A percentile compares a stretch with the other conserved stretches of the same genome.
Evolutionary conservation across 2,797 vertebrate species (phyloP).

Genomic region (Cossypha heuglini): DNA sequence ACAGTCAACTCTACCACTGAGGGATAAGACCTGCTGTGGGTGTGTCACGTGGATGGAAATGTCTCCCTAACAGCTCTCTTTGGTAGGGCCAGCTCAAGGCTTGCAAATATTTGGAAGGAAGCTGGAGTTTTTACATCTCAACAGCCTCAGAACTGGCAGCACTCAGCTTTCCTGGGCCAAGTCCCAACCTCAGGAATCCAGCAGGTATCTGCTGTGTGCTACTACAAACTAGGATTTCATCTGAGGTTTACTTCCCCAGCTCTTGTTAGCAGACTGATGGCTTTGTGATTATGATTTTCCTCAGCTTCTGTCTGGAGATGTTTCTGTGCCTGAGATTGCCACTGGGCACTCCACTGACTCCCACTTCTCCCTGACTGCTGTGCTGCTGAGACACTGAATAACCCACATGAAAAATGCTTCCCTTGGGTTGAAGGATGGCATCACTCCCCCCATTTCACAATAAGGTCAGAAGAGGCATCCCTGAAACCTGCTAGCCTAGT

Average conservation of each 20-base stretch:
- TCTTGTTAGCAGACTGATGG: neutral
- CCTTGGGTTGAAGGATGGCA: neutral
- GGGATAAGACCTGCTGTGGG: neutral
- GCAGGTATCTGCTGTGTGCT: neutral
- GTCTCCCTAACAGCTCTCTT: neutral
- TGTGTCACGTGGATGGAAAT: neutral
- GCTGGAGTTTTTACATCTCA: neutral
- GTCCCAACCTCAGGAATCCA: neutral
- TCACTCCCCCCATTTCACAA: neutral
- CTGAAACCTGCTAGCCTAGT: neutral
- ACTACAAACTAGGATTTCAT: neutral
- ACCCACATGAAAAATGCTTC: neutral
- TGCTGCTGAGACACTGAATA: neutral
- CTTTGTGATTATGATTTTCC: neutral
- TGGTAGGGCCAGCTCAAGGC: neutral
- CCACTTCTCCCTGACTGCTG: neutral
- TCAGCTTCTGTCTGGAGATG: neutral
- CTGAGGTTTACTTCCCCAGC: neutral
- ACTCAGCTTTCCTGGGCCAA: neutral
- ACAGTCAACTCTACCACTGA: neutral
- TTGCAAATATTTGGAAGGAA: neutral
- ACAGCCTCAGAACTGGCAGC: neutral
- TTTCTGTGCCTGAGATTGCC: neutral
- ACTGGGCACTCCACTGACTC: neutral
- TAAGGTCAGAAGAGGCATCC: neutral